These are phyloP conservation scores for Gibbula magus DNA, from an alignment of 2,888 invertebrate species.

Conservation along the genomic window DNA sequence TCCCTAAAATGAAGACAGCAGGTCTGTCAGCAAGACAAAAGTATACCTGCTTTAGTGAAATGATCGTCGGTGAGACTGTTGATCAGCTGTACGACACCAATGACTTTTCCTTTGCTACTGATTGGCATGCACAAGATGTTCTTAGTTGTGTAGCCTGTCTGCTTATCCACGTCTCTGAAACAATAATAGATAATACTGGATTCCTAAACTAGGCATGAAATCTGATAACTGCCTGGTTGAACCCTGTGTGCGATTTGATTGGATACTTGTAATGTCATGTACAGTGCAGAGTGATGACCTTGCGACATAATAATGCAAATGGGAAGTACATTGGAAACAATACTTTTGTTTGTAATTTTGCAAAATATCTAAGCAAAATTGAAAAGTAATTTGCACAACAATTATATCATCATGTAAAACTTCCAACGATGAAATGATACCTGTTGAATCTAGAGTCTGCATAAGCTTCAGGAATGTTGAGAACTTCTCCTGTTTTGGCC, in stretches of 20 bases:
- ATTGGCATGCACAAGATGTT: constrained; percentile 69
- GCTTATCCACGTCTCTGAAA: constrained; percentile 54
- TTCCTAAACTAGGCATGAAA: too few species aligned
- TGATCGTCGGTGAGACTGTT: constrained; percentile 54
- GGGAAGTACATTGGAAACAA: too few species aligned
- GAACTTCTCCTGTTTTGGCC: constrained; percentile 56
- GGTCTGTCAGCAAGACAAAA: too few species aligned
- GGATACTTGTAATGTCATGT: too few species aligned
- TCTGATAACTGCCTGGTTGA: too few species aligned
- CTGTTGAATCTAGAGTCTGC: constrained; percentile 59
- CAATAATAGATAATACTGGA: not conserved
- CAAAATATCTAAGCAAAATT: not conserved
- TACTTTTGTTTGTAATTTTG: too few species aligned
- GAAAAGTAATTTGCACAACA: not conserved
- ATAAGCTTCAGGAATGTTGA: constrained; percentile 63
- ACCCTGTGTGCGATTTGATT: not conserved
- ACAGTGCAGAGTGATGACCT: too few species aligned
- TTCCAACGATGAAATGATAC: constrained; percentile 20
- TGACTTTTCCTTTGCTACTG: constrained; percentile 48
- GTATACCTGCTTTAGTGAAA: constrained; percentile 47
- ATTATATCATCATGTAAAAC: too few species aligned
- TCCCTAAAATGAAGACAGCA: too few species aligned
- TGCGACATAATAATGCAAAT: too few species aligned
- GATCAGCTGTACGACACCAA: constrained; percentile 65
- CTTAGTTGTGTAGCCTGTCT: constrained; percentile 59